phyloP scores from a whole-genome alignment of 1,140 invertebrate genomes.

The Leptinotarsa undecemlineata region DNA sequence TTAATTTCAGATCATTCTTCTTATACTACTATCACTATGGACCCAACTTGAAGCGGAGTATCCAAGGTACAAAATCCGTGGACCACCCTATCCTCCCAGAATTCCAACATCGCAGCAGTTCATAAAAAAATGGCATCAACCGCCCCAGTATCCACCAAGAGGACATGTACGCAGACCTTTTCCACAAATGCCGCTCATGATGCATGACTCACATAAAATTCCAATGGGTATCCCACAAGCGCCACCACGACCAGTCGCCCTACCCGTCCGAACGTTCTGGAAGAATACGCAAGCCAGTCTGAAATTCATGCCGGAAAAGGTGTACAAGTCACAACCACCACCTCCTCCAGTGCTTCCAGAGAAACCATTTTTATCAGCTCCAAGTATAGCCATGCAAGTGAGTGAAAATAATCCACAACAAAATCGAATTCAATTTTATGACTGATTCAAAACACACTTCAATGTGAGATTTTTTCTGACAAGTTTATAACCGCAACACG shows the following conservation, averaged over 20 bases:
- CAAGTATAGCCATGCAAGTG: slow-evolving; percentile 24
- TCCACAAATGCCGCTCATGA: slow-evolving; percentile 32
- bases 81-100: slow-evolving; percentile 30
- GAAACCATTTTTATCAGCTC: slow-evolving; percentile 24
- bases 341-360: background rate
- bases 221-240: slow-evolving; percentile 4
- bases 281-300: slow-evolving; percentile 31
- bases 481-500: no score
- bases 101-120: slow-evolving; percentile 35
- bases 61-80: slow-evolving; percentile 35
- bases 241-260: slow-evolving; percentile 25
- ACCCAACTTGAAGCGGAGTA: slow-evolving; percentile 30
- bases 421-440: no score
- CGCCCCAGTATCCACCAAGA: slow-evolving; percentile 16
- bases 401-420: background rate
- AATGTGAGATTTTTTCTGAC: no score
- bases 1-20: slow-evolving; percentile 34
- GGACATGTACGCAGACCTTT: slow-evolving; percentile 20
- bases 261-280: slow-evolving; percentile 37
- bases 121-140: slow-evolving; percentile 43
- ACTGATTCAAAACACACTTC: no score
- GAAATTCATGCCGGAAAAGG: slow-evolving; percentile 1
- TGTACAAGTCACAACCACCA: background rate
- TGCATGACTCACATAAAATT: slow-evolving; percentile 27
- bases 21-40: slow-evolving; percentile 33